Conservation (phyloP, 2,888 invertebrate species). For the Ormyrus labotus region DNA sequence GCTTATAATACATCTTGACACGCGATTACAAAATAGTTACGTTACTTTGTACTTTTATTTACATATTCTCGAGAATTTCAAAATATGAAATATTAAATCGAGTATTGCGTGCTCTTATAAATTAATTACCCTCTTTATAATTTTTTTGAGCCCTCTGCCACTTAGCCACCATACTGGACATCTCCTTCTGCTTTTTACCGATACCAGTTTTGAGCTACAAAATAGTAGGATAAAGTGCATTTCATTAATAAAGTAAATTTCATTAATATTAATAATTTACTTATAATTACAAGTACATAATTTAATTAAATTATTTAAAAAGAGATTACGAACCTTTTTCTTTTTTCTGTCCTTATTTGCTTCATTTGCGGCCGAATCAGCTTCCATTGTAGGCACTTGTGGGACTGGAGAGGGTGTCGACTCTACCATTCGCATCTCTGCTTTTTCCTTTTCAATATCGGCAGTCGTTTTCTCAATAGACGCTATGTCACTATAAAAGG, state of each 20-base stretch:
- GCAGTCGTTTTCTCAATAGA: conserved; percentile 75
- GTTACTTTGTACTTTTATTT: conserved; percentile 54
- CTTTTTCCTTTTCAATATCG: conserved; percentile 60
- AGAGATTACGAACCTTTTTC: conserved; percentile 66
- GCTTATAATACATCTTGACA: conserved; percentile 45
- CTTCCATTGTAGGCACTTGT: conserved; percentile 54
- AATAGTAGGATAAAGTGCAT: too few species aligned
- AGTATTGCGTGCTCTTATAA: conserved; percentile 1
- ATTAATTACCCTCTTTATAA: conserved; percentile 59
- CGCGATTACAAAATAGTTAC: conserved; percentile 50
- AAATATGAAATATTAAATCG: conserved; percentile 11
- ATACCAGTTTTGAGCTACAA: conserved; percentile 79
- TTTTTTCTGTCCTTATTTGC: conserved; percentile 75
- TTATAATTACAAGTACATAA: not conserved
- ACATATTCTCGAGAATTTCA: conserved; percentile 33
- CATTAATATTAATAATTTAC: too few species aligned
- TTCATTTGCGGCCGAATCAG: conserved; percentile 57
- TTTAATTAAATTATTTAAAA: not conserved
- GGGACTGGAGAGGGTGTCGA: conserved; percentile 52
- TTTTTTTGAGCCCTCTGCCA: conserved; percentile 84
- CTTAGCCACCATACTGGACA: conserved; percentile 83
- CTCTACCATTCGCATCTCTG: conserved; percentile 50
- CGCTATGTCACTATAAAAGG: conserved; percentile 81
- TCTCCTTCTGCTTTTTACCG: conserved; percentile 83
- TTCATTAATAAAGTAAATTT: too few species aligned